Evolutionary conservation across 2,797 vertebrate genomes (phyloP), one percentile per base, ranked within the genome.

Genomic region (Schizopygopsis pylzovi): DNA sequence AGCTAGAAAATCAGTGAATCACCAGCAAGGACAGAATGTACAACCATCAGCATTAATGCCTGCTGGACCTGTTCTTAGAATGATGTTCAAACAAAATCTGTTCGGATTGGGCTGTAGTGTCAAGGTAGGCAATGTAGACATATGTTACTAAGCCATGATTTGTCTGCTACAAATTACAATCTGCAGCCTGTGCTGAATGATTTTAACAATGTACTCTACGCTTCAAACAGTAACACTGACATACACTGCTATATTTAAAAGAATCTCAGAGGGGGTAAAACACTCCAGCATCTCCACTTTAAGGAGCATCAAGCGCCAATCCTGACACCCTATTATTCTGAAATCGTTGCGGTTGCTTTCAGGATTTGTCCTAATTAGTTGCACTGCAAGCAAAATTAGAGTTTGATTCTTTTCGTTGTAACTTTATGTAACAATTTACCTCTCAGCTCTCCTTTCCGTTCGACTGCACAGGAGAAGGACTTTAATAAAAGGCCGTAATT

Each of bases 61-160:
- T 56, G 78, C 67, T 70, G 85, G 79, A 63, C 82, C 59, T 85
- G 45, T 72, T 89, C 76, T 63, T 61, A 79, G 41, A 67, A 79
- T 61, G 75, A 85, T 43, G 39, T 80, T 85, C 54, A 85, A 70
- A 72, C 41, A 7, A 85, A 85, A 85, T 73, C 84, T 65, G 68
- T 73, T 79, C 10, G 9, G 41, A 65, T 61, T 73, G 65, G 54
- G 16, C 28, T 80, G 41, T 20, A 43, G 37, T 61, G 84, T 72
- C 67, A 85, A 37, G 25, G n/a, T 56, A 61, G 67, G 68, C 16
- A 61, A 72, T 47, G 20, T 33, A 72, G n/a, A 52, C 77, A 85
- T 85, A 80, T 63, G 84, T 79, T 79, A 49, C 28, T 28, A 33
- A 85, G 77, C 52, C 54, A 25, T 61, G 28, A 79, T 61, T 47